Base-by-base conservation (phyloP, 2,888 invertebrate species). In the Plagodis dolabraria region DNA sequence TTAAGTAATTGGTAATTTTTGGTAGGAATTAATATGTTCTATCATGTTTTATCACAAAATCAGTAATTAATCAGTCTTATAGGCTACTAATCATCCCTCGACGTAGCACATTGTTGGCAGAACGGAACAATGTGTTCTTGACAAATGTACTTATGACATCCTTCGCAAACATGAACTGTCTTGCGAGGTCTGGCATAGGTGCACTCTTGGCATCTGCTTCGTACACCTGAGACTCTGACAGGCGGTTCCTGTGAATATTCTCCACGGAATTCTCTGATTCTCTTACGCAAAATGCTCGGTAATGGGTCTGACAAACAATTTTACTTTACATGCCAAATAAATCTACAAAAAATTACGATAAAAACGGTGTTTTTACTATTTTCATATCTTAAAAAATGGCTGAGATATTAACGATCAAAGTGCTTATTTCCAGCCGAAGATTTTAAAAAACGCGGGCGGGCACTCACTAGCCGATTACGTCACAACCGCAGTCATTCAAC, bases 171-270 rank as follows among this genome's bases (percentile, higher is more conserved):
- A 43, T 64, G 36, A 7, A 33, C 42, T 33, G 57, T 65, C 44
- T 62, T 65, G 5, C 54, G 51, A 60, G 60, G 48, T 48, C 43
- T 42, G 22, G 50, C 49, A 52, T 51, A 54, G 42, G 52, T 54
- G 36, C 63, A 52, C 36, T 36, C 53, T 59, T 62, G 62, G 52
- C 65, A 62, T 52, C 59, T 62, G 49, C 57, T 63, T 44, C 60
- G 34, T 38, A 56, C 58, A 53, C 56, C 60, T 52, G 57, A 48
- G 33, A 63, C 36, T 33, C 47, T 65, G 22, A 36, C 53, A 46
- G 57, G 40, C 9, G 57, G 11, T 55, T 56, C 58, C 33, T 49
- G 49, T 42, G 35, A 33, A 52, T 42, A 22, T 55, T 59, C 47
- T 47, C 51, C 51, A 46, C 38, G 40, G 33, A 45, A 38, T 48